Evolutionary conservation across 2,797 vertebrate genomes (phyloP).

Genomic region (Etheostoma nigrum): DNA sequence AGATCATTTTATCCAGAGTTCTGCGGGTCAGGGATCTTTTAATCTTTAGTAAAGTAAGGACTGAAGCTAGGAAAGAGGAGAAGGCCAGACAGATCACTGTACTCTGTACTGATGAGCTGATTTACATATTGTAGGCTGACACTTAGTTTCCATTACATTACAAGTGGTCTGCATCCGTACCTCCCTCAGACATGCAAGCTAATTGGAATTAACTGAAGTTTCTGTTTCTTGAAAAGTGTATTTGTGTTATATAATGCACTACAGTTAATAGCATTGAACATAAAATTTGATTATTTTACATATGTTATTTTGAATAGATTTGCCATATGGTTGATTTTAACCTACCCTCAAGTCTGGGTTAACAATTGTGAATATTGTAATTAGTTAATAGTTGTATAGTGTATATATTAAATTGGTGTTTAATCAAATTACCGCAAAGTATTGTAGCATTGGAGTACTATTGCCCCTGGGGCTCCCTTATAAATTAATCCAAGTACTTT

Average conservation of each 20-base stretch:
- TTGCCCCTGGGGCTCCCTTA: too few species aligned
- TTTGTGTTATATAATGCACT: constrained; percentile 2
- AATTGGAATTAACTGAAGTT: constrained; percentile 18
- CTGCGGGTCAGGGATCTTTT: constrained; percentile 66
- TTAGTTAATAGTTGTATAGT: background rate
- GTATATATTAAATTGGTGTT: constrained; percentile 15
- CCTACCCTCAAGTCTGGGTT: background rate
- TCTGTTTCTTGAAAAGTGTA: background rate
- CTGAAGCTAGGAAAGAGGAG: constrained; percentile 70
- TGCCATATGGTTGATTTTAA: background rate
- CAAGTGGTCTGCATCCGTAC: constrained; percentile 28
- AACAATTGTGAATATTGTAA: background rate
- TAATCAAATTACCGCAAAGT: constrained; percentile 16
- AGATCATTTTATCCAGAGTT: constrained; percentile 61
- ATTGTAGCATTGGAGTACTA: background rate
- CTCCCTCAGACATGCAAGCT: constrained; percentile 29
- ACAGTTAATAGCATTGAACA: background rate
- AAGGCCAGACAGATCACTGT: constrained; percentile 69
- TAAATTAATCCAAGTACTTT: background rate
- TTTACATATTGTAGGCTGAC: constrained; percentile 64
- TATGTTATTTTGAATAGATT: background rate
- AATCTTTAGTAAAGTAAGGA: constrained; percentile 61
- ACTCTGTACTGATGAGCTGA: constrained; percentile 60
- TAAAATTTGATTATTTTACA: background rate
- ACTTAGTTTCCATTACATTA: constrained; percentile 70